Percentiles rank a stretch among this genome's conserved stretches.
Conservation (phyloP, 2,888 invertebrate genomes). For the Andrena camellia region DNA sequence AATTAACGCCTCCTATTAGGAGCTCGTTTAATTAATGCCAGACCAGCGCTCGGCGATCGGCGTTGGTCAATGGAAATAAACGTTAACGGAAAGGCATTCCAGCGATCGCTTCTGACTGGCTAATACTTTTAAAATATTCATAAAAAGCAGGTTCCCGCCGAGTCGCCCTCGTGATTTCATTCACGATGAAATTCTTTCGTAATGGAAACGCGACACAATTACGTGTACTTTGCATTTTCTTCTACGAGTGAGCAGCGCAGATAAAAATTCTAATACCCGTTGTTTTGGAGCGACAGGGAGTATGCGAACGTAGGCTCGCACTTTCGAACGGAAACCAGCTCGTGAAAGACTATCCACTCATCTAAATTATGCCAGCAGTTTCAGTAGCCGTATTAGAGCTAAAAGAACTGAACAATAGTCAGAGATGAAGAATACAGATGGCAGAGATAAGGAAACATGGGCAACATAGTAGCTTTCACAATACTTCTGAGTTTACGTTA, state of each 20-base stretch:
- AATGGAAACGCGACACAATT: conserved; percentile 25
- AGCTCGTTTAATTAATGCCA: conserved; percentile 36
- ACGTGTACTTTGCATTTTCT: background rate
- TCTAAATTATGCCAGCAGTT: too few relatives aligned
- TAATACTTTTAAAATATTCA: conserved; percentile 18
- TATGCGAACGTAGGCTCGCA: too few relatives aligned
- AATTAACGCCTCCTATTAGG: conserved; percentile 26
- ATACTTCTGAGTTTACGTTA: background rate
- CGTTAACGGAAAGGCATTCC: conserved; percentile 11
- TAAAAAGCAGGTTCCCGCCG: background rate
- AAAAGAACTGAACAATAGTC: too few relatives aligned
- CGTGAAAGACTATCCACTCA: too few relatives aligned
- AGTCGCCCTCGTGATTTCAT: background rate
- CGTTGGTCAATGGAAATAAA: conserved; percentile 22
- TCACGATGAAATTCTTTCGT: conserved; percentile 14
- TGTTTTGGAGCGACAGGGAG: background rate
- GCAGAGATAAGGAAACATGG: too few relatives aligned
- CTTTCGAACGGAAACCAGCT: too few relatives aligned
- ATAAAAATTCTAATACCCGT: background rate
- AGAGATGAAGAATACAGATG: too few relatives aligned
- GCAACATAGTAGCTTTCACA: too few relatives aligned
- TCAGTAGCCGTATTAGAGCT: too few relatives aligned
- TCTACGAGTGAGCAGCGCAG: background rate
- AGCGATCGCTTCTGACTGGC: background rate
- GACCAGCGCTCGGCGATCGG: background rate